phyloP scores from a whole-genome alignment of 2,888 invertebrate species.

The Pristionchus entomophagus region DNA sequence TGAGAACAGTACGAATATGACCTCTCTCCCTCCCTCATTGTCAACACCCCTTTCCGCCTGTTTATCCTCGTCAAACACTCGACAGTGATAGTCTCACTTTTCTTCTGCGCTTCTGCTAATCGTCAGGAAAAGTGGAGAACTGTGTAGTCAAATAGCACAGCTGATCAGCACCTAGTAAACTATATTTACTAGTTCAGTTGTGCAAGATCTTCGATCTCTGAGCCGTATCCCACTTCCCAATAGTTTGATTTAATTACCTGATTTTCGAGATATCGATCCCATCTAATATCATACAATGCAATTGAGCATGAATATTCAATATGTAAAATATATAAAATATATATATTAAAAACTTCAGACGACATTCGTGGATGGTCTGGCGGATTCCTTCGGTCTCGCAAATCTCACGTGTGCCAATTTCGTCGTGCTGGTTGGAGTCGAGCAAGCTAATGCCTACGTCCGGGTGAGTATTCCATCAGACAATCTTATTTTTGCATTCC shows the following conservation, averaged over 20 bases:
- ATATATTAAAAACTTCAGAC: too few species aligned
- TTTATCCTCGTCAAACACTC: slow-evolving; percentile 9
- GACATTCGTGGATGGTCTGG: slow-evolving; percentile 70
- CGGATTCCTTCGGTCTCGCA: slow-evolving; percentile 66
- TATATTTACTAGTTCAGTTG: too few species aligned
- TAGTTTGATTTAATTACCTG: too few species aligned
- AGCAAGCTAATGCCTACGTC: slow-evolving; percentile 69
- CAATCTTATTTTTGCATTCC: too few species aligned
- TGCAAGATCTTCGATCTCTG: too few species aligned
- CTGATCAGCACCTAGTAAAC: neutral
- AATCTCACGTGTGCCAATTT: slow-evolving; percentile 71
- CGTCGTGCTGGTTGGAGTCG: slow-evolving; percentile 71
- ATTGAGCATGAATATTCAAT: too few species aligned
- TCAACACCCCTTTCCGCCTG: neutral
- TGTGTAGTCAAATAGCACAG: slow-evolving; percentile 1
- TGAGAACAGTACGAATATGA: slow-evolving; percentile 15
- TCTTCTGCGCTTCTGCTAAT: neutral
- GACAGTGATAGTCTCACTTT: slow-evolving; percentile 35
- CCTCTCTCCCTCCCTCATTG: neutral
- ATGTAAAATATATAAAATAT: too few species aligned
- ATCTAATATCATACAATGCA: too few species aligned
- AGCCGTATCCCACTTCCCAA: too few species aligned
- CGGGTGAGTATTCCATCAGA: slow-evolving; percentile 62
- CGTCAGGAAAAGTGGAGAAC: neutral
- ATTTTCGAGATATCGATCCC: too few species aligned